Base-by-base conservation (phyloP, 30 jellyfish, hydroid and myxozoan genomes). In the Sanderia malayensis region DNA sequence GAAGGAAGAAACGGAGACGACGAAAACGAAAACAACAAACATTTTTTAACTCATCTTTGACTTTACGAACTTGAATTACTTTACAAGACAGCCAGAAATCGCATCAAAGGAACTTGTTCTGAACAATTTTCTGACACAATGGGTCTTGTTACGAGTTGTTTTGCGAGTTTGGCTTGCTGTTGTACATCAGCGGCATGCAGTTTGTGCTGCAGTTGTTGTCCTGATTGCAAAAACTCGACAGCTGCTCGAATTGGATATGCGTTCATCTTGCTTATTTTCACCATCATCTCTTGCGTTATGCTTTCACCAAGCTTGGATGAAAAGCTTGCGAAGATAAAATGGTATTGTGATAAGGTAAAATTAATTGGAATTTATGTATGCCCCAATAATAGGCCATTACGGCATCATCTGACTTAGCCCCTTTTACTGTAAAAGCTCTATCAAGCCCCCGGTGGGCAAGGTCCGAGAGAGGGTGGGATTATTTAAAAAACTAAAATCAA, bases 161-260 rank as follows among this genome's bases (percentile, higher is more conserved):
- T 72, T 11, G 95, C 85, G 22, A 46, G 86, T 31, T 61, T 85
- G 73, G 95, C 95, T 26, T 85, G 95, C 60, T 85, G 95, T 72
- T 85, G 89, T 76, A 82, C 90, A 0, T 85, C 95, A 19, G 95
- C 95, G 9, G 95, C 95, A 13, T 85, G 91, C 58, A 85, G 87
- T 44, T 70, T 85, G 31, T 85, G 95, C 86, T 85, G 95, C 79
- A 74, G 82, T 76, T 75, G 85, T 81, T 76, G 90, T 32, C 95
- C 95, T 18, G 80, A 95, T 4, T 88, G 97, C 80, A 80, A 81
- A 10, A 88, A 88, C 61, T 88, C 97, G 79, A 88, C 97, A 21
- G 88, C 97, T 24, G 80, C 97, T n/a, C 70, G 97, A 69, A 80
- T 88, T 61, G 94, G 80, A 22, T 88, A 88, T 52, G 68, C 95